Evolutionary conservation across 2,113 vertebrate species (phyloP).

Genomic region (Alaudala cheleensis): DNA sequence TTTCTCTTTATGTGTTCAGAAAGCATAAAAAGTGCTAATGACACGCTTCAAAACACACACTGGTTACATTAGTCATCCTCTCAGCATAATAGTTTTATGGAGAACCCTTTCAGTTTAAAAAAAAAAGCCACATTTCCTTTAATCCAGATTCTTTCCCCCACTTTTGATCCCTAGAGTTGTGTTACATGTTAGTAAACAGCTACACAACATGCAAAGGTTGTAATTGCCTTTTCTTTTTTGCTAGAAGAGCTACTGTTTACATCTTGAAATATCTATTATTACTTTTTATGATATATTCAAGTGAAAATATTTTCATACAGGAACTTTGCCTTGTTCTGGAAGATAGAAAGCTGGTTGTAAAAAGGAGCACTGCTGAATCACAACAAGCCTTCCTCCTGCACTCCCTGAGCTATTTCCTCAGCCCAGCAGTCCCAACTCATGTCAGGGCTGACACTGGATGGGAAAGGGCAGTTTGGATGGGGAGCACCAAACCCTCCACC

Average conservation of each 20-base stretch:
- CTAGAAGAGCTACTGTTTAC: not conserved
- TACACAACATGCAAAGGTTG: not conserved
- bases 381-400: not conserved
- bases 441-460: rapidly evolving
- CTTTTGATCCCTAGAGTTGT: conserved; percentile 2
- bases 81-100: conserved; percentile 32
- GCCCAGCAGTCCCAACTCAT: not conserved
- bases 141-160: not conserved
- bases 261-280: not conserved
- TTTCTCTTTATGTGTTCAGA: conserved; percentile 57
- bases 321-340: not conserved
- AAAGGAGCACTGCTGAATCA: not conserved
- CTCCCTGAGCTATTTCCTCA: not conserved
- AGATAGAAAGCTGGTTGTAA: not conserved
- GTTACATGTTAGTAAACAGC: conserved; percentile 14
- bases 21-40: conserved; percentile 57
- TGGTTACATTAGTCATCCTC: conserved; percentile 55
- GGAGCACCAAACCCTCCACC: not conserved
- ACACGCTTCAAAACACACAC: conserved; percentile 52
- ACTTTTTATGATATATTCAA: not conserved
- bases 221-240: not conserved
- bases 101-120: conserved; percentile 27
- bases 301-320: not conserved
- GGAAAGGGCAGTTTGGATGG: not conserved
- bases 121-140: not conserved